These are phyloP conservation scores for Drosophila robusta DNA, from an alignment of 2,888 invertebrate species.

Conservation along the genomic window DNA sequence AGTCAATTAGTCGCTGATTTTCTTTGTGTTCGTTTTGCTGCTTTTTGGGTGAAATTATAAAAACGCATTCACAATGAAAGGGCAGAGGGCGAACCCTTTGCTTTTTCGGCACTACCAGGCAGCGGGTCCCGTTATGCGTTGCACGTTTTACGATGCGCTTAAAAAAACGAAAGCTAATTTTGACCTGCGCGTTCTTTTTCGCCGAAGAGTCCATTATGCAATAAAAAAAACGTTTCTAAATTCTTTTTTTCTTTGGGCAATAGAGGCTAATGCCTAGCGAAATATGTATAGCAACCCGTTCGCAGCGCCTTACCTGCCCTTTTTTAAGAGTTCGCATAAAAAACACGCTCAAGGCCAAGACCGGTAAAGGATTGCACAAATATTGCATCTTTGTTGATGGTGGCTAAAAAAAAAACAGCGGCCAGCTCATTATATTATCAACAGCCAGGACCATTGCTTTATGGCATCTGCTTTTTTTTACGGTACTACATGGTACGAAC, in stretches of 20 bases:
- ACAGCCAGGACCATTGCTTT: constrained; percentile 28
- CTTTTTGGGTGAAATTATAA: constrained; percentile 55
- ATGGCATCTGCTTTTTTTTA: constrained; percentile 50
- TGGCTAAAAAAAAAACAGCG: constrained; percentile 25
- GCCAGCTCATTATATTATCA: constrained; percentile 62
- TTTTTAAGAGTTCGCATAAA: constrained; percentile 41
- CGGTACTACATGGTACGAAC: constrained; percentile 3
- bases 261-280: constrained; percentile 32
- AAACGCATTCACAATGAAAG: constrained; percentile 55
- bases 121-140: background rate
- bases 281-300: constrained; percentile 57
- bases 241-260: constrained; percentile 60
- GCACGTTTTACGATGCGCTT: constrained; percentile 23
- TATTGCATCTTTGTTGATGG: constrained; percentile 76
- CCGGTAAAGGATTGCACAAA: constrained; percentile 82
- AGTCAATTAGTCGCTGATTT: constrained; percentile 81
- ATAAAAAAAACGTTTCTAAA: constrained; percentile 53
- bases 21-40: constrained; percentile 51
- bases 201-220: constrained; percentile 73
- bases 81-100: constrained; percentile 46
- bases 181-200: constrained; percentile 45
- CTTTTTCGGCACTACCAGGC: constrained; percentile 6
- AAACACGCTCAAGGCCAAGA: constrained; percentile 58
- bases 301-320: constrained; percentile 56
- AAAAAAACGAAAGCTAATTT: constrained; percentile 23